Evolutionary conservation across 2,888 invertebrate species (phyloP).

Genomic region (Aphidoletes aphidimyza): DNA sequence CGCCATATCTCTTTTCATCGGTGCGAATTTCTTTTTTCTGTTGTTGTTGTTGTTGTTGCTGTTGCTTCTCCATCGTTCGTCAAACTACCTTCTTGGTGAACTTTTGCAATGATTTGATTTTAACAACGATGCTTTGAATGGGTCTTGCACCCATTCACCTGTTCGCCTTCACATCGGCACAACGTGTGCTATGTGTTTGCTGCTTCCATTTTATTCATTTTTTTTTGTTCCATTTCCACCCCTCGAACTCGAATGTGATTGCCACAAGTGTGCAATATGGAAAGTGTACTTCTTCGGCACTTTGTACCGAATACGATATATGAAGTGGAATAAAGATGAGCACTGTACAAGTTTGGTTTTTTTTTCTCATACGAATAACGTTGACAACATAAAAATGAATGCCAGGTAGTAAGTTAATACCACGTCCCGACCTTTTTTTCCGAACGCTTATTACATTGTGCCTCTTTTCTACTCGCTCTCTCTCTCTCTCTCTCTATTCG

Average conservation of each 20-base stretch:
- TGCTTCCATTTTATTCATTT: not conserved
- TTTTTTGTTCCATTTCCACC: not conserved
- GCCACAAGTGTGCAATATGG: constrained; percentile 18
- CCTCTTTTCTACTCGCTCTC: not conserved
- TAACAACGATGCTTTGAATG: not conserved
- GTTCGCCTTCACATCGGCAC: not conserved
- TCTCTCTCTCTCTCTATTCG: not conserved
- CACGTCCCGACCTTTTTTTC: not conserved
- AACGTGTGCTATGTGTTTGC: too few relatives aligned
- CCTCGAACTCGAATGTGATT: too few relatives aligned
- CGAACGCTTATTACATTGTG: not conserved
- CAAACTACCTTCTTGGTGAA: not conserved
- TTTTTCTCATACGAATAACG: too few relatives aligned
- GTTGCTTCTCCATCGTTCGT: too few relatives aligned
- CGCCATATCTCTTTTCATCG: too few relatives aligned
- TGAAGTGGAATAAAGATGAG: constrained; percentile 31
- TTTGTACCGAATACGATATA: not conserved
- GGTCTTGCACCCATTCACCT: not conserved
- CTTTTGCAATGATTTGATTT: constrained; percentile 30
- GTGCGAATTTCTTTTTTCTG: too few relatives aligned
- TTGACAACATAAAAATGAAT: constrained; percentile 17
- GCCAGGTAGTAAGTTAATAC: constrained; percentile 31
- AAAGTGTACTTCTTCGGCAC: not conserved
- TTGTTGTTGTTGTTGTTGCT: too few relatives aligned
- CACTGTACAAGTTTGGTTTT: constrained; percentile 16